phyloP scores from a whole-genome alignment of 2,888 invertebrate species.

The Drosophila crucigera region DNA sequence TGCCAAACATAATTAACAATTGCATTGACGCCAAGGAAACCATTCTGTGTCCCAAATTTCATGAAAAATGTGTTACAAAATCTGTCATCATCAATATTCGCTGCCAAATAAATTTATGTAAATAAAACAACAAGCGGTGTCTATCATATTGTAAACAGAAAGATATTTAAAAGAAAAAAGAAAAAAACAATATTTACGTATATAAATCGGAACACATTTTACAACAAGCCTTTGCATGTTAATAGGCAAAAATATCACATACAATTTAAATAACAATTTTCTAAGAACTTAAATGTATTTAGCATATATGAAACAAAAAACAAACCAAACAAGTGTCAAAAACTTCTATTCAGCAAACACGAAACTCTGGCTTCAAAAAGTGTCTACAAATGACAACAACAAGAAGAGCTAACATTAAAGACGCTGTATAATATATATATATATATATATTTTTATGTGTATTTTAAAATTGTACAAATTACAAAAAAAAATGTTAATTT shows the following conservation, averaged over 20 bases:
- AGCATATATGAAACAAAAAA: constrained; percentile 21
- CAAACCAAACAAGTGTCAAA: constrained; percentile 31
- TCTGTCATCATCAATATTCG: background rate
- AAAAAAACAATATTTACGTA: background rate
- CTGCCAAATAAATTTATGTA: background rate
- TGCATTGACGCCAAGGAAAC: background rate
- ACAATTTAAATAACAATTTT: constrained; percentile 20
- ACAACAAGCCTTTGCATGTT: constrained; percentile 4
- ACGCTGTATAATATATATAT: constrained; percentile 32
- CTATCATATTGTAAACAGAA: background rate
- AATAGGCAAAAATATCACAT: constrained; percentile 9
- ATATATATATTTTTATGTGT: constrained; percentile 16
- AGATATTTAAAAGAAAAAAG: background rate
- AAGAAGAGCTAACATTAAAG: constrained; percentile 76
- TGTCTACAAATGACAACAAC: constrained; percentile 78
- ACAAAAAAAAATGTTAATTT: background rate
- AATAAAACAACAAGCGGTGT: background rate
- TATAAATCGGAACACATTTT: constrained; percentile 4
- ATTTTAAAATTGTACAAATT: constrained; percentile 27
- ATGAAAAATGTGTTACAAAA: constrained; percentile 3
- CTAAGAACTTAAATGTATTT: constrained; percentile 28
- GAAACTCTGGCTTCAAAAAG: constrained; percentile 51
- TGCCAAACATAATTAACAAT: background rate
- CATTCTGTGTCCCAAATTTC: background rate
- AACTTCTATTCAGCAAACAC: constrained; percentile 26